Base-by-base conservation (phyloP, 2,888 invertebrate genomes). In the Strigamia transsilvanica region DNA sequence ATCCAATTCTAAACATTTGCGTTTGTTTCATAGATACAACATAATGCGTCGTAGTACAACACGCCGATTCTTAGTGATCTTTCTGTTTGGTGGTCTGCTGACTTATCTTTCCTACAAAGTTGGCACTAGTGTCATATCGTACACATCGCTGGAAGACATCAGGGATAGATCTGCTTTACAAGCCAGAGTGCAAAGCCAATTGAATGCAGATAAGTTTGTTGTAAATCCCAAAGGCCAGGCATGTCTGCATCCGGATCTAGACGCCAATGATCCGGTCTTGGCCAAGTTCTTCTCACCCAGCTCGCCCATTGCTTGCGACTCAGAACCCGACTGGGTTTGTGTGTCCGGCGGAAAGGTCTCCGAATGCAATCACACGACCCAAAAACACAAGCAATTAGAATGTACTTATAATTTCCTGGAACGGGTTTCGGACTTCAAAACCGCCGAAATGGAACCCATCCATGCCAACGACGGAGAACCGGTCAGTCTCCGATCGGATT, bases 321-420 rank as follows among this genome's bases (percentile, higher is more conserved):
- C 85, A 1, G 90, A 88, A 51, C 85, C 87, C 41, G 93, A 95
- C 87, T 97, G 96, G 97, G 94, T 96, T 32, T 66, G 81, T 18
- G 21, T 81, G n/a, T 56, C 56, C 3, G 18, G 13, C 7, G 81
- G 81, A 18, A 21, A 12, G 12, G 66, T 81, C 7, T 34, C 21
- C 6, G 34, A 66, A 15, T 81, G 66, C 66, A 81, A 81, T 23
- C n/a, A 81, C 13, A 66, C 81, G 5, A 6, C 34, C 10, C 32
- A 81, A 38, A 23, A 38, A n/a, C 81, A 81, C 32, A 12, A 32
- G 9, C 61, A 66, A 18, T 2, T 81, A 6, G 27, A 66, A 34
- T 81, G 81, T 27, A 81, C n/a, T 18, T 81, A 81, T 34, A 81
- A 56, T 18, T 81, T 81, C 32, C 34, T 81, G 32, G 27, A 66